Conservation (phyloP, 2,113 vertebrate species). For the Perca fluviatilis region DNA sequence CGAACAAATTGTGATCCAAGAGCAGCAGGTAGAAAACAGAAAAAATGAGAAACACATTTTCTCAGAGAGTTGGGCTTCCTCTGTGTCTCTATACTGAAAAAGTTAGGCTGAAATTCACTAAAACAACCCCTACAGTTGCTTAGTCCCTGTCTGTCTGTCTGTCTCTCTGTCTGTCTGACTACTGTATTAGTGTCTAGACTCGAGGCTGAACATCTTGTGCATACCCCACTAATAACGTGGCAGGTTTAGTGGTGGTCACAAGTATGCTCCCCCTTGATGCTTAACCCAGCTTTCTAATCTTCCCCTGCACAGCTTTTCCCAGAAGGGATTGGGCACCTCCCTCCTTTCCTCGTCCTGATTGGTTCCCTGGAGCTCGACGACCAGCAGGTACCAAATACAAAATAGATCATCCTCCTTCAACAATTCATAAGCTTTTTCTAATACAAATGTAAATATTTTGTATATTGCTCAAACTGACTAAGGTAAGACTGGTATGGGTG, state of each 20-base stretch:
- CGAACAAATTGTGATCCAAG: background rate
- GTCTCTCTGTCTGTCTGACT: conserved; percentile 31
- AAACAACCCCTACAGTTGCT: conserved; percentile 19
- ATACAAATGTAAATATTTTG: background rate
- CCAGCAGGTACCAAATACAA: conserved; percentile 81
- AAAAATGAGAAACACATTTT: conserved; percentile 29
- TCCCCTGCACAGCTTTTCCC: conserved; percentile 78
- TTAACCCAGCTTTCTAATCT: conserved; percentile 75
- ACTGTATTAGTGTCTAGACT: conserved; percentile 50
- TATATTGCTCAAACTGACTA: background rate
- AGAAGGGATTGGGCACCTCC: conserved; percentile 83
- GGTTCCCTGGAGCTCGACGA: conserved; percentile 80
- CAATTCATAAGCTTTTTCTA: background rate
- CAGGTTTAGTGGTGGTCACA: conserved; percentile 68
- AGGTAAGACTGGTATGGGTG: background rate
- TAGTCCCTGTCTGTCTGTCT: conserved; percentile 11
- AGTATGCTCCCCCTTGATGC: conserved; percentile 48
- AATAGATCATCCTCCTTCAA: conserved; percentile 7
- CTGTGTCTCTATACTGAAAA: conserved; percentile 21
- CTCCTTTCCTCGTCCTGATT: conserved; percentile 78
- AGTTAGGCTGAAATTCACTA: background rate
- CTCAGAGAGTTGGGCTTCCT: background rate
- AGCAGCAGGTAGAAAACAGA: conserved; percentile 10
- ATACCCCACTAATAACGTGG: conserved; percentile 49
- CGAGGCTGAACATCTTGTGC: conserved; percentile 68